phyloP scores from a whole-genome alignment of 2,888 invertebrate genomes.

The Gastrophysa polygoni region DNA sequence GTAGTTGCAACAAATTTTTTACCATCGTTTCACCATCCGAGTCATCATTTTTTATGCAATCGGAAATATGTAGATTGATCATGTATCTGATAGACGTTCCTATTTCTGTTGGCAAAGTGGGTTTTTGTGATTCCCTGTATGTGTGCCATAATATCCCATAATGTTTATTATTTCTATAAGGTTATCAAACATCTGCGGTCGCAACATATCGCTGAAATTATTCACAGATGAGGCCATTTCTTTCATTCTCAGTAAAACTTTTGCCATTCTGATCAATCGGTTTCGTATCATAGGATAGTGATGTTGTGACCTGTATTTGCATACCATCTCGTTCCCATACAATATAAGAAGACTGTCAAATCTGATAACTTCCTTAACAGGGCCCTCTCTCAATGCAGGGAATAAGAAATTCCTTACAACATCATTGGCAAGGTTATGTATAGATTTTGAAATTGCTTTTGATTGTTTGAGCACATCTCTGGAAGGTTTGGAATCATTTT shows the following conservation, averaged over 20 bases:
- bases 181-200: background rate
- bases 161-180: background rate
- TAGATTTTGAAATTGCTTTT: background rate
- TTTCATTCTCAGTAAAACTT: slow-evolving; percentile 2
- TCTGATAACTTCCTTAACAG: background rate
- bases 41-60: slow-evolving; percentile 1
- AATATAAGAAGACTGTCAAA: slow-evolving; percentile 2
- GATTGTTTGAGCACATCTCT: background rate
- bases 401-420: background rate
- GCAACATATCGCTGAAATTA: background rate
- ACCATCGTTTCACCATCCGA: background rate
- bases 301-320: background rate
- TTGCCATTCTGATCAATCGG: background rate
- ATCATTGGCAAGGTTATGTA: background rate
- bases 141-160: background rate
- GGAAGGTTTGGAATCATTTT: background rate
- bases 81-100: background rate
- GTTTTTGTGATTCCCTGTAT: slow-evolving; percentile 5
- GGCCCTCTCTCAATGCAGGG: background rate
- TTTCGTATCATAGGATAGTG: background rate
- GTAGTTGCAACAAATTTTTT: background rate
- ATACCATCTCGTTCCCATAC: slow-evolving; percentile 4
- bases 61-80: background rate
- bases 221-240: background rate
- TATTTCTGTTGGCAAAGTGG: background rate